Evolutionary conservation across 1,140 invertebrate species (phyloP).

Genomic region (Cataglyphis hispanica): DNA sequence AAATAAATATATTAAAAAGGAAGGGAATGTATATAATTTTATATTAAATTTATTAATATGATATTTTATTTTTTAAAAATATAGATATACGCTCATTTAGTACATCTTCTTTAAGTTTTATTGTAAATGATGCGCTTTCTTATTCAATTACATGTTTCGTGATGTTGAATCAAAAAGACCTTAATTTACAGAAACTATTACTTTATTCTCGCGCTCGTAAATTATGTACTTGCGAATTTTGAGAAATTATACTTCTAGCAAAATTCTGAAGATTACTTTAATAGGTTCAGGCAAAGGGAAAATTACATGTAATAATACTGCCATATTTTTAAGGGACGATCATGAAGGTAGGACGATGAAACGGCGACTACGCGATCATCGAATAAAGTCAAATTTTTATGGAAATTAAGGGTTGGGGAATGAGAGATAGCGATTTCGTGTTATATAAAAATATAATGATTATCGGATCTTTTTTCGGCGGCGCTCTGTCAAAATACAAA

Average conservation of each 20-base stretch:
- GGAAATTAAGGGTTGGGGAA: conserved; percentile 14
- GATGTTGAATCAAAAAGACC: background rate
- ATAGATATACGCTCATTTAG: background rate
- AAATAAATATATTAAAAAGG: too few relatives aligned
- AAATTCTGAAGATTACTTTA: conserved; percentile 43
- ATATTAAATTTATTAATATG: too few relatives aligned
- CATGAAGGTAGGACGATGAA: conserved; percentile 27
- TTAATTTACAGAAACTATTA: background rate
- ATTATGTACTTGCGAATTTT: background rate
- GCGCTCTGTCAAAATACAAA: conserved; percentile 36
- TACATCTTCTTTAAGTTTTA: background rate
- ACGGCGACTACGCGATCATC: conserved; percentile 18
- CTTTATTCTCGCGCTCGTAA: background rate
- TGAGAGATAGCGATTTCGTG: conserved; percentile 21
- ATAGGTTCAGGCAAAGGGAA: conserved; percentile 32
- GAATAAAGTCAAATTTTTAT: conserved; percentile 43
- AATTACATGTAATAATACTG: conserved; percentile 51
- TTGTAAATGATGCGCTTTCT: background rate
- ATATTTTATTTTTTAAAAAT: background rate
- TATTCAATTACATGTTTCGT: background rate
- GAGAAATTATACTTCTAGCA: conserved; percentile 5
- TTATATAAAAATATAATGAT: conserved; percentile 44
- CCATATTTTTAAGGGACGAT: conserved; percentile 22
- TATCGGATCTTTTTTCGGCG: conserved; percentile 22
- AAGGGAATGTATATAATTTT: too few relatives aligned